A percentile compares a stretch with the other conserved stretches of the same genome.
These are phyloP conservation scores for Drosophila grimshawi DNA, from an alignment of 1,140 invertebrate genomes.

Conservation along the genomic window DNA sequence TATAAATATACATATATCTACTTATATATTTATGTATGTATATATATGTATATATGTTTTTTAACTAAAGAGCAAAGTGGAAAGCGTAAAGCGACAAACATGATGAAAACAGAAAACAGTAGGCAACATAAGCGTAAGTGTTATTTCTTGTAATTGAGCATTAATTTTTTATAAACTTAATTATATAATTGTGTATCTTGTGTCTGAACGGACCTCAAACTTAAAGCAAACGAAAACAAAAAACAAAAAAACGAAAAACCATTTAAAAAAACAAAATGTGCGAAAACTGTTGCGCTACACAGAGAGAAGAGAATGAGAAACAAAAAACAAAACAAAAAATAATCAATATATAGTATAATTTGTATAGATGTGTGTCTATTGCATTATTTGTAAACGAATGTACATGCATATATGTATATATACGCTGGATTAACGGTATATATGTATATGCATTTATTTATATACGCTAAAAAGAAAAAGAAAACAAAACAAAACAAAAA, in stretches of 20 bases:
- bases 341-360: slow-evolving; percentile 83
- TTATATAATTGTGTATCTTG: slow-evolving; percentile 72
- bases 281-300: slow-evolving; percentile 32
- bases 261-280: slow-evolving; percentile 41
- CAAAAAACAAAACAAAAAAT: slow-evolving; percentile 46
- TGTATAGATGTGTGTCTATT: slow-evolving; percentile 83
- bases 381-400: slow-evolving; percentile 80
- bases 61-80: slow-evolving; percentile 50
- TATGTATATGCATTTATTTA: slow-evolving; percentile 67
- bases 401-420: slow-evolving; percentile 57
- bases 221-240: slow-evolving; percentile 44
- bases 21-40: slow-evolving; percentile 13
- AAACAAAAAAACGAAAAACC: slow-evolving; percentile 36
- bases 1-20: slow-evolving; percentile 20
- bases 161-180: slow-evolving; percentile 75
- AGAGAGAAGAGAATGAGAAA: slow-evolving; percentile 50
- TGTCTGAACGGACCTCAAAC: slow-evolving; percentile 82
- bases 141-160: slow-evolving; percentile 82
- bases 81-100: slow-evolving; percentile 27
- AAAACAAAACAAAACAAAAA: slow-evolving; percentile 49
- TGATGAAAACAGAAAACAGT: slow-evolving; percentile 27
- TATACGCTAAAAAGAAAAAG: slow-evolving; percentile 66
- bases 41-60: slow-evolving; percentile 52
- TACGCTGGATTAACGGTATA: slow-evolving; percentile 17
- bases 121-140: slow-evolving; percentile 78